Evolutionary conservation across 1,140 invertebrate species (phyloP).

Genomic region (Dendroctonus valens): DNA sequence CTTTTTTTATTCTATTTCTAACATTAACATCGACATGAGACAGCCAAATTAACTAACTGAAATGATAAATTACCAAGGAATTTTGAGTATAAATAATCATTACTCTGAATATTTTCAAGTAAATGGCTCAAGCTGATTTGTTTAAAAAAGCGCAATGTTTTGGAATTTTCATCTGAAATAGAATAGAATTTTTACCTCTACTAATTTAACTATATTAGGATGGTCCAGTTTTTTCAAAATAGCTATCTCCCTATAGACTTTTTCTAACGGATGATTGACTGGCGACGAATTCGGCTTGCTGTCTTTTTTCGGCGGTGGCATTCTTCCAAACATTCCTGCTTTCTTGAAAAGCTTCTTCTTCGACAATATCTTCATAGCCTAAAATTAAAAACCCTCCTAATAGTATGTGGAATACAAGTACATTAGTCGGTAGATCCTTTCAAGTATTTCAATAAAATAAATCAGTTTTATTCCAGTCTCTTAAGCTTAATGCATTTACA

Average conservation of each 20-base stretch:
- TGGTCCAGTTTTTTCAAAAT: slow-evolving; percentile 96
- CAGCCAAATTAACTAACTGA: no score
- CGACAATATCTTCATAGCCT: slow-evolving; percentile 98
- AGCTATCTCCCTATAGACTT: slow-evolving; percentile 94
- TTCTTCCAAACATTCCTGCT: slow-evolving; percentile 87
- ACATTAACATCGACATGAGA: background rate
- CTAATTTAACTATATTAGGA: slow-evolving; percentile 93
- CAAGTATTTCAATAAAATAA: no score
- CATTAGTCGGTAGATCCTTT: no score
- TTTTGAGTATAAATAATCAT: no score
- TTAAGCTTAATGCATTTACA: no score
- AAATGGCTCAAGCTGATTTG: background rate
- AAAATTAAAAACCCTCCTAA: slow-evolving; percentile 23
- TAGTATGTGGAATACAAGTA: no score
- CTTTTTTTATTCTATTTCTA: background rate
- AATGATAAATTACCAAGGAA: no score
- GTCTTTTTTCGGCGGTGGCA: slow-evolving; percentile 59
- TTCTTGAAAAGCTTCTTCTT: slow-evolving; percentile 92
- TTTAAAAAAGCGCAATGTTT: no score
- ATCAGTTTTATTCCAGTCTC: no score
- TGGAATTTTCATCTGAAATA: no score
- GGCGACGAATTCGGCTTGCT: slow-evolving; percentile 37
- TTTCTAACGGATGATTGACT: slow-evolving; percentile 65
- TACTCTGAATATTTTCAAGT: no score
- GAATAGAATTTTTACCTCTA: slow-evolving; percentile 53